Base-by-base conservation (phyloP, 2,888 invertebrate genomes). In the Itoplectis maculator region DNA sequence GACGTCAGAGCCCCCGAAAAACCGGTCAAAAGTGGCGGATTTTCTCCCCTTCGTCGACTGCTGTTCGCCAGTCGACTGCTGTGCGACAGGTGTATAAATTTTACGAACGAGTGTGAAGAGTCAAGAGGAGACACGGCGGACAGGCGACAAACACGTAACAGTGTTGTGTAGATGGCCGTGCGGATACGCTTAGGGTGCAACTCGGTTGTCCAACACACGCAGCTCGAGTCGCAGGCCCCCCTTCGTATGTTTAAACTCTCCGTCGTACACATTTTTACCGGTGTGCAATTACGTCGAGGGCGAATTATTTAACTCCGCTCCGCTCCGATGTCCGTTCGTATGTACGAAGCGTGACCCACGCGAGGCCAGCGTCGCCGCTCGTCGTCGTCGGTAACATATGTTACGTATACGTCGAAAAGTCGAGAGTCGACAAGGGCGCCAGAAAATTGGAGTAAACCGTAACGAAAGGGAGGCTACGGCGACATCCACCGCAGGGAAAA, bases 231-330 rank as follows among this genome's bases (percentile, higher is more conserved):
- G 29, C 37, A 66, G 47, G 54, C 79, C 72, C 72, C 45, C n/a
- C n/a, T n/a, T n/a, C n/a, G 47, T 79, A 68, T 61, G 61, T 80
- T 85, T 82, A 83, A 83, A 75, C 66, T 79, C 66, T 79, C 69
- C 59, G 61, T 70, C 51, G 29, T 65, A 75, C 37, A 75, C 42
- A 40, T 81, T 81, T 65, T 59, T 61, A 80, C 80, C 79, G 75
- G 79, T 84, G 86, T 88, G 86, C 86, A 89, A 89, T 90, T 89
- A 90, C 85, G 82, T 59, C 61, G 66, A 51, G 79, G 87, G 86
- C 87, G 88, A 87, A 88, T 90, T 90, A 88, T 88, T 91, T 90
- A 89, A 89, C 90, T 88, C 86, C 85, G 86, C 29, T 87, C 88
- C 87, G 85, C 3, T n/a, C n/a, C 84, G 56, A 72, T 72, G 73